A percentile compares a stretch with the other conserved stretches of the same genome.
These are phyloP conservation scores for Hozukius guyotensis DNA, from an alignment of 2,797 vertebrate species.

Conservation along the genomic window DNA sequence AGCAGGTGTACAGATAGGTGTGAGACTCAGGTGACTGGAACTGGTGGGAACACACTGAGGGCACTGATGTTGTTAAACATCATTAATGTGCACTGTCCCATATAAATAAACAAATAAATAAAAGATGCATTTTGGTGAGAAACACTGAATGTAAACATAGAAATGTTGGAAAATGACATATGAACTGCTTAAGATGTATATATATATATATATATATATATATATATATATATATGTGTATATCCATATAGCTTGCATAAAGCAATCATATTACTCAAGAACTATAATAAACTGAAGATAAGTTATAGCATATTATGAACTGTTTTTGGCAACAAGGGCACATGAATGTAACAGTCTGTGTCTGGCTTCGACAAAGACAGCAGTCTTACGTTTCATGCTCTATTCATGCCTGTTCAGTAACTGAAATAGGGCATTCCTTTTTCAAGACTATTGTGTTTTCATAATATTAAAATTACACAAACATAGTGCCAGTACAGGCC, in stretches of 20 bases:
- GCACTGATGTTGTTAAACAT: neutral
- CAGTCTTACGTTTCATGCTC: neutral
- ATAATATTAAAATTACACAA: neutral
- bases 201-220: neutral
- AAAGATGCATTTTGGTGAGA: neutral
- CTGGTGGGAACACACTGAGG: neutral
- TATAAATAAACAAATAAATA: neutral
- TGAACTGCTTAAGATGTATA: neutral
- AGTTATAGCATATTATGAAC: neutral
- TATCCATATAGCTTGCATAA: neutral
- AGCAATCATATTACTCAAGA: neutral
- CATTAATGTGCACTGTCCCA: neutral
- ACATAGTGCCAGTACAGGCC: neutral
- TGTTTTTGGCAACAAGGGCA: neutral
- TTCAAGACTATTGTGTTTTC: slow-evolving; percentile 1
- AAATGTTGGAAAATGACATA: neutral
- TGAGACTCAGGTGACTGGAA: neutral
- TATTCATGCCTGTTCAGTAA: neutral
- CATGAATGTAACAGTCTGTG: neutral
- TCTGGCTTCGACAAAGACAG: neutral
- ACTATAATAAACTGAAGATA: neutral
- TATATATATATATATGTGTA: neutral
- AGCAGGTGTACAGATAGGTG: neutral
- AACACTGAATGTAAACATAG: neutral
- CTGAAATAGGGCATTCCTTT: slow-evolving; percentile 3